Evolutionary conservation across 2,888 invertebrate genomes (phyloP).

Genomic region (Trichopria drosophilae): DNA sequence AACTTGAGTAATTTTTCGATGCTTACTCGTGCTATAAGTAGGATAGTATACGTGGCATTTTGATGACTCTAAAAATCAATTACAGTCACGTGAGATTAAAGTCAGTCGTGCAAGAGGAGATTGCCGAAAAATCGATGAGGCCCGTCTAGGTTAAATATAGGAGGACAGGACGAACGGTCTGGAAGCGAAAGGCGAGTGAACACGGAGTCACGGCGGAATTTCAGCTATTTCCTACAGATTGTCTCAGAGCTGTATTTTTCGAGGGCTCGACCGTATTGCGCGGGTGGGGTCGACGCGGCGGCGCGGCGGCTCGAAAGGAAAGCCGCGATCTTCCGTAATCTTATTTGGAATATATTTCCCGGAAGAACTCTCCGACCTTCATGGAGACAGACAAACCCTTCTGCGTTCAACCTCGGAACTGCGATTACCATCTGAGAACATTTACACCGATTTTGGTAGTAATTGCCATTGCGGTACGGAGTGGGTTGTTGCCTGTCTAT

Average conservation of each 20-base stretch:
- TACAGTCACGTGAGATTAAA: constrained; percentile 16
- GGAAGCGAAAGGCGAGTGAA: constrained; percentile 23
- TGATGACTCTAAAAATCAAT: constrained; percentile 7
- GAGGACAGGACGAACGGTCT: not conserved
- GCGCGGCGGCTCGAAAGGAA: constrained; percentile 27
- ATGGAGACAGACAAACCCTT: no score
- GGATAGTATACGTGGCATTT: no score
- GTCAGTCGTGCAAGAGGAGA: not conserved
- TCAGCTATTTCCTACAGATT: constrained; percentile 51
- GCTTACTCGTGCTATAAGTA: no score
- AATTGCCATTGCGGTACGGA: no score
- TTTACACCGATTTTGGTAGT: no score
- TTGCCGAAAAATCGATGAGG: constrained; percentile 11
- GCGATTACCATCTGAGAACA: no score
- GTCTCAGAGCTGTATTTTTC: constrained; percentile 51
- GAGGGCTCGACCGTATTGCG: constrained; percentile 29
- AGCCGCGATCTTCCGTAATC: constrained; percentile 47
- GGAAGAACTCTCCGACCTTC: constrained; percentile 33
- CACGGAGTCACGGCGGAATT: constrained; percentile 47
- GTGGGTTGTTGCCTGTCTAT: no score
- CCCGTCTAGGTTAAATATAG: constrained; percentile 14
- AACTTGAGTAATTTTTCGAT: no score
- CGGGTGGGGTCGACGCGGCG: constrained; percentile 15
- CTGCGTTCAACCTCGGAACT: no score
- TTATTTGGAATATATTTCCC: constrained; percentile 54